Conservation (phyloP, 2,113 vertebrate genomes). For the Lampris incognitus region DNA sequence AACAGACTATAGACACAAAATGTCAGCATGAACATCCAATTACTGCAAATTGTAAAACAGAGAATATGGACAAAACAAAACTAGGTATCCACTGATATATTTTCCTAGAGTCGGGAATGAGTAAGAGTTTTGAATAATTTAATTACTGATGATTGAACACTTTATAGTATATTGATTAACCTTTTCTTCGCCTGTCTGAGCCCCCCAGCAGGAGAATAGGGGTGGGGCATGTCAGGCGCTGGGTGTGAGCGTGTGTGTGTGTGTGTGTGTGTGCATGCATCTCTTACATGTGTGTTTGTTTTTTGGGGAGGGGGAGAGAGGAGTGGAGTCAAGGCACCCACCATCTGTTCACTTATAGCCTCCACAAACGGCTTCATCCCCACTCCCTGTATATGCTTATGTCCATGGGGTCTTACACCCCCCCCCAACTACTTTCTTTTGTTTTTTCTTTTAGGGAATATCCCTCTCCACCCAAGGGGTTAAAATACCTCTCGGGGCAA, state of each 20-base stretch:
- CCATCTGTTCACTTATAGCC: conserved; percentile 49
- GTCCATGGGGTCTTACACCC: not conserved
- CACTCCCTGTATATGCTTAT: conserved; percentile 43
- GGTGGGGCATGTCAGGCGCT: conserved; percentile 22
- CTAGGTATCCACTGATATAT: no score
- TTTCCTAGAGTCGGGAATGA: no score
- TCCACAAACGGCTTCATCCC: conserved; percentile 22
- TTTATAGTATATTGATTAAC: not conserved
- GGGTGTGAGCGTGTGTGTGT: not conserved
- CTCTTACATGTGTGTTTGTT: not conserved
- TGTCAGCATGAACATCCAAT: no score
- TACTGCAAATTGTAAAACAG: no score
- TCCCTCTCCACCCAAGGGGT: not conserved
- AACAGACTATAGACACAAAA: no score
- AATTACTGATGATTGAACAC: no score
- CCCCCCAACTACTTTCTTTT: not conserved
- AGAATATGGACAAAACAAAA: no score
- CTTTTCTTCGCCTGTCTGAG: conserved; percentile 5
- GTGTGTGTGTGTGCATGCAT: not conserved
- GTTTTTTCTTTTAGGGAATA: not conserved
- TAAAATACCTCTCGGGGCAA: conserved; percentile 1
- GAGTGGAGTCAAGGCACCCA: conserved; percentile 9
- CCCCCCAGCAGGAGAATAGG: conserved; percentile 18
- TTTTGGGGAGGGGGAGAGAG: not conserved
- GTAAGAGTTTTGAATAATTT: no score